Evolutionary conservation across 2,888 invertebrate genomes (phyloP).

Genomic region (Polia nebulosa): DNA sequence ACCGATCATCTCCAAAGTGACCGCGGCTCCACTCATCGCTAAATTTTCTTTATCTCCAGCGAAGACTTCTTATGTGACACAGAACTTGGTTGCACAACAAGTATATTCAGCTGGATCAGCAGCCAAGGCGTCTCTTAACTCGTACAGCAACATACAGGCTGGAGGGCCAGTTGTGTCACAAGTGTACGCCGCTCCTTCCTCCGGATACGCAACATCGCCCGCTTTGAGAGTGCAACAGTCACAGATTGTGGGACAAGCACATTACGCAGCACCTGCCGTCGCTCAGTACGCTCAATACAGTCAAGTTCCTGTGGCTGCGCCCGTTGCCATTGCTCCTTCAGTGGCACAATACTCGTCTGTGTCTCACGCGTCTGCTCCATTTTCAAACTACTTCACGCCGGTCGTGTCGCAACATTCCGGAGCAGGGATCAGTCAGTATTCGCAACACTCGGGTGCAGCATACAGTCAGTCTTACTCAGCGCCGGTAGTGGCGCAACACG

Average conservation of each 20-base stretch:
- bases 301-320: slow-evolving; percentile 67
- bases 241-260: slow-evolving; percentile 68
- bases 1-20: slow-evolving; percentile 88
- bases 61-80: slow-evolving; percentile 78
- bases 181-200: slow-evolving; percentile 83
- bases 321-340: slow-evolving; percentile 59
- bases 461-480: slow-evolving; percentile 69
- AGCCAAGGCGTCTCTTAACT: slow-evolving; percentile 86
- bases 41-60: slow-evolving; percentile 80
- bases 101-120: slow-evolving; percentile 77
- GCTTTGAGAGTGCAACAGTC: slow-evolving; percentile 77
- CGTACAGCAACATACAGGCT: slow-evolving; percentile 77
- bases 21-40: slow-evolving; percentile 86
- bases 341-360: slow-evolving; percentile 67
- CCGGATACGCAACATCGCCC: slow-evolving; percentile 83
- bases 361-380: slow-evolving; percentile 65
- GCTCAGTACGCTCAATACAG: slow-evolving; percentile 70
- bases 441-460: slow-evolving; percentile 56
- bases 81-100: slow-evolving; percentile 81
- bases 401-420: slow-evolving; percentile 58
- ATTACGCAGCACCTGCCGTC: slow-evolving; percentile 69
- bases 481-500: slow-evolving; percentile 53
- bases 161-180: slow-evolving; percentile 87
- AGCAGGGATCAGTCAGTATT: slow-evolving; percentile 66
- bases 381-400: slow-evolving; percentile 71